Percentiles rank a stretch among this genome's conserved stretches.
phyloP scores from a whole-genome alignment of 2,113 vertebrate species.

The Apteryx mantelli region DNA sequence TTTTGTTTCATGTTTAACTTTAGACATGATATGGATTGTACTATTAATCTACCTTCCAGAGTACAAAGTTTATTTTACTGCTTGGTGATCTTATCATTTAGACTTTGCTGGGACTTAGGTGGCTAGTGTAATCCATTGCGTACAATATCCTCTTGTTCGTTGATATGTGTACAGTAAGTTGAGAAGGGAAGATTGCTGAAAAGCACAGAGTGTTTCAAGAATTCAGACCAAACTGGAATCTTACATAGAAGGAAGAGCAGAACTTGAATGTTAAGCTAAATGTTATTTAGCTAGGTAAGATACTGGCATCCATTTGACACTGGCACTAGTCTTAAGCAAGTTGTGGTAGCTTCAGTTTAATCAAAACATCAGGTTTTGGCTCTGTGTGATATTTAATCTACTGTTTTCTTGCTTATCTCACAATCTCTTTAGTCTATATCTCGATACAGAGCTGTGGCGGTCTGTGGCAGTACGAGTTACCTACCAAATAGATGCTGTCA shows the following conservation, averaged over 20 bases:
- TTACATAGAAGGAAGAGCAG: not conserved
- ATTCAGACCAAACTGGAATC: not conserved
- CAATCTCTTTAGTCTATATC: not conserved
- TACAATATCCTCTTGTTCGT: not conserved
- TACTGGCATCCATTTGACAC: not conserved
- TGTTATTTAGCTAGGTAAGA: not conserved
- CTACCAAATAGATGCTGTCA: conserved; percentile 76
- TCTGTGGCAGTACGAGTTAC: conserved; percentile 58
- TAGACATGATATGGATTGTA: not conserved
- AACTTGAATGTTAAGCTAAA: not conserved
- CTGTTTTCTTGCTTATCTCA: not conserved
- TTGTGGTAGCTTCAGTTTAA: not conserved
- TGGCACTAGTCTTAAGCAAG: not conserved
- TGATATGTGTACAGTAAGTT: not conserved
- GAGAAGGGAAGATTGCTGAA: not conserved
- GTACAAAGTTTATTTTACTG: conserved; percentile 3
- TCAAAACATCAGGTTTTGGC: not conserved
- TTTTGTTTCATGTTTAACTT: not conserved
- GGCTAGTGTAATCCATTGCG: rapidly evolving
- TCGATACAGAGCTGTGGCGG: not conserved
- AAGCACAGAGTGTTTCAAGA: not conserved
- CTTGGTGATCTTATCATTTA: conserved; percentile 29
- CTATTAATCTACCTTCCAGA: conserved; percentile 58
- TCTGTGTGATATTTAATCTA: not conserved
- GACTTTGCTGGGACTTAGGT: not conserved